Percentiles rank a stretch among this genome's conserved stretches.
phyloP scores from a whole-genome alignment of 2,113 vertebrate genomes.

The Pogona vitticeps region DNA sequence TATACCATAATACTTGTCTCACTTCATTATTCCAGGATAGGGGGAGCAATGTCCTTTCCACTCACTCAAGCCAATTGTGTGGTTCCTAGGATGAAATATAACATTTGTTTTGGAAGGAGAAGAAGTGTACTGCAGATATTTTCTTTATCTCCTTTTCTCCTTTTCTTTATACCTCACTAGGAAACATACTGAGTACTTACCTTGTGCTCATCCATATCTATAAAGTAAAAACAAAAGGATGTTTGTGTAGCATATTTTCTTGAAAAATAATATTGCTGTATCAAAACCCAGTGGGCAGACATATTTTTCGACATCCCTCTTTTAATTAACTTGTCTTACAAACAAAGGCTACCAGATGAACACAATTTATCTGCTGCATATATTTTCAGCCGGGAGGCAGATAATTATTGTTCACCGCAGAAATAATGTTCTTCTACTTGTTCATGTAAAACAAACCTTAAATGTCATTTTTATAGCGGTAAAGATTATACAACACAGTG shows the following conservation, averaged over 20 bases:
- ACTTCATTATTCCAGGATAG: too few species aligned
- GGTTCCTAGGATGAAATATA: not conserved
- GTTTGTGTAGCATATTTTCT: conserved; percentile 57
- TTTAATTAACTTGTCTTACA: conserved; percentile 78
- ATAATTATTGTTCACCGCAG: conserved; percentile 75
- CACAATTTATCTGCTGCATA: conserved; percentile 68
- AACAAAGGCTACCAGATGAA: conserved; percentile 72
- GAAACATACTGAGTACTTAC: conserved; percentile 35
- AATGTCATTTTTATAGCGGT: conserved; percentile 72
- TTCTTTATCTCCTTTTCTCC: conserved; percentile 28
- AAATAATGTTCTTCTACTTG: conserved; percentile 73
- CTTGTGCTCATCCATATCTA: conserved; percentile 55
- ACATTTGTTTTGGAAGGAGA: not conserved
- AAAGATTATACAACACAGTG: conserved; percentile 66
- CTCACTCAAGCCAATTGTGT: not conserved
- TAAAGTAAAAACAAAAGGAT: conserved; percentile 49
- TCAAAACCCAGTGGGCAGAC: conserved; percentile 65
- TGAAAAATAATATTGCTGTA: conserved; percentile 67
- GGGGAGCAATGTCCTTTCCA: not conserved
- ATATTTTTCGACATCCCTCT: conserved; percentile 73
- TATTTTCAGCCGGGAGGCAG: conserved; percentile 72
- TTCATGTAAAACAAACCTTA: conserved; percentile 79
- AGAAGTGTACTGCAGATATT: conserved; percentile 13
- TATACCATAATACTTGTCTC: too few species aligned
- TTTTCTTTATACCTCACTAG: conserved; percentile 31